Base-by-base conservation (phyloP, 2,797 vertebrate species). In the Pangasius larnaudii region DNA sequence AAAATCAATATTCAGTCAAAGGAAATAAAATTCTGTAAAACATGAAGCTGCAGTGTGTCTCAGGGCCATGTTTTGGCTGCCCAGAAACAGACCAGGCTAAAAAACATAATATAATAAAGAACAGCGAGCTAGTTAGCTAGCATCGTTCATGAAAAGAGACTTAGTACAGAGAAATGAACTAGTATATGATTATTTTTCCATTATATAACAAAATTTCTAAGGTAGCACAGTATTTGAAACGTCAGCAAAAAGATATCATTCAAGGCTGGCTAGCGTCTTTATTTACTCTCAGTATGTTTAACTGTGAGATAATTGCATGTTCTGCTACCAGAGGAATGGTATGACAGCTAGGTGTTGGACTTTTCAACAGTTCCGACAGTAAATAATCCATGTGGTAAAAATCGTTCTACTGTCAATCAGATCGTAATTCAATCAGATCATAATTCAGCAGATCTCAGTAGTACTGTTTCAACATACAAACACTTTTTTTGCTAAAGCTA, bases 1-100 rank as follows among this genome's bases (percentile, higher is more conserved):
- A 14, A 80, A 61, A 81, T 61, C 58, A 39, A 81, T 80, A 58
- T 81, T 81, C 36, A 27, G 56, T 63, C 13, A 16, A 82, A 18
- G 24, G 39, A 42, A 1, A 24, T 24, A 36, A 24, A 58, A 24
- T 58, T 80, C 3, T 80, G n/a, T 56, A 33, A 79, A 56, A 33
- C 46, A 24, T 42, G 22, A 46, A 24, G 19, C 39, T 46, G 19
- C 72, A 33, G n/a, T 30, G 51, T 36, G 51, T 79, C 72, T 1
- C 72, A 49, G 42, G 22, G 42, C 10, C 33, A 33, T 79, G 27
- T 58, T 36, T 33, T 39, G 14, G n/a, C 14, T 59, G 9, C 16
- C 5, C 16, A 79, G 49, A 30, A 74, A 74, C n/a, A 74, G 10
- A 46, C 42, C 19, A 2, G 22, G 42, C 39, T 27, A 74, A 46